These are phyloP conservation scores for Eublepharis macularius DNA, from an alignment of 2,113 vertebrate genomes.

Conservation along the genomic window DNA sequence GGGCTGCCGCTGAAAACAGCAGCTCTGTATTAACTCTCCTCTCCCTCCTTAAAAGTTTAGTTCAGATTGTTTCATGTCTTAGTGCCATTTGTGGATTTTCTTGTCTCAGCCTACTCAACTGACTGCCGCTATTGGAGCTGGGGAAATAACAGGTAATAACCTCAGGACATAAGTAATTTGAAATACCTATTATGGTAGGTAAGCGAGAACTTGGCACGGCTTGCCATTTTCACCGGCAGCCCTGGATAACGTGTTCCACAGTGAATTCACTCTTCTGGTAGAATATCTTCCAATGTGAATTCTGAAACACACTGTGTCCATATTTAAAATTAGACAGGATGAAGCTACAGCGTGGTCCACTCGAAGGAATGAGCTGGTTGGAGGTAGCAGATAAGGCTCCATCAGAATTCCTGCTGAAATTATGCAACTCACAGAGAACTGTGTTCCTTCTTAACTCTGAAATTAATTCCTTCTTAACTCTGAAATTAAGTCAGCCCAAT, in stretches of 20 bases:
- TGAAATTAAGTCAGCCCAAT: not conserved
- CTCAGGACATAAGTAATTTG: not conserved
- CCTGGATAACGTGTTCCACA: no score
- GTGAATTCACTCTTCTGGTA: no score
- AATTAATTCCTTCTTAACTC: constrained; percentile 24
- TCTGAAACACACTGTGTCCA: not conserved
- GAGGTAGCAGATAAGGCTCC: constrained; percentile 12
- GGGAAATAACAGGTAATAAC: not conserved
- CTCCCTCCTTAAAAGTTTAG: not conserved
- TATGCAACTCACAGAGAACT: not conserved
- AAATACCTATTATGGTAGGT: no score
- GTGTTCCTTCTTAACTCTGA: constrained; percentile 43
- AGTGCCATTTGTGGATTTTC: not conserved
- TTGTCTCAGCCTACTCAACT: not conserved
- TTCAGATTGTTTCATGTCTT: not conserved
- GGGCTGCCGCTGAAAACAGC: not conserved
- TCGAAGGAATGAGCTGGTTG: not conserved
- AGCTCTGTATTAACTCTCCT: not conserved
- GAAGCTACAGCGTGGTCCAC: constrained; percentile 60
- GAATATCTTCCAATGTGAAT: not conserved
- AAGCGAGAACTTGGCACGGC: not conserved
- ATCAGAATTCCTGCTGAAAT: not conserved
- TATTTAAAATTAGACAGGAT: constrained; percentile 58
- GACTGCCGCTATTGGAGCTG: not conserved
- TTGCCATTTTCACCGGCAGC: not conserved